Conservation (phyloP, 1,140 invertebrate species). For the Pogonomyrmex barbatus region DNA sequence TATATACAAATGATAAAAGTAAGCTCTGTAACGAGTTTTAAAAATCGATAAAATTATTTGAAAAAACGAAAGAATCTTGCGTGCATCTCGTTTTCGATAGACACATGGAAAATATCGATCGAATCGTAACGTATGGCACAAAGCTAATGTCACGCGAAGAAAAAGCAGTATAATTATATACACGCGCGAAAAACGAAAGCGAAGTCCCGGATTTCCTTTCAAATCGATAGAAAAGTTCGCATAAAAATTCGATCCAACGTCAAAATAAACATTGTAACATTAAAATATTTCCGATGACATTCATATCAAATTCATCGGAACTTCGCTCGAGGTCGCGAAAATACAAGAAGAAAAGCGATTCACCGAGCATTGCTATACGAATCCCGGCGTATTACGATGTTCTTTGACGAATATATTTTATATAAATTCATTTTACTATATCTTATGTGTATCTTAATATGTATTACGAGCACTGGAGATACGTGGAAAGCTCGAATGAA, state of each 20-base stretch:
- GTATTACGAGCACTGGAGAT: constrained; percentile 75
- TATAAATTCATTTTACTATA: constrained; percentile 47
- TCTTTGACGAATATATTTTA: constrained; percentile 18
- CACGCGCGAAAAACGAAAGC: neutral
- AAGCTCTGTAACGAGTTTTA: neutral
- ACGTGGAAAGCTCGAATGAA: constrained; percentile 76
- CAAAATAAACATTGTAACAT: neutral
- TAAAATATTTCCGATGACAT: neutral
- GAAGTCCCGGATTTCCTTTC: neutral
- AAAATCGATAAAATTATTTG: constrained; percentile 1
- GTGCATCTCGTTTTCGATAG: neutral
- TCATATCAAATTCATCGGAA: neutral
- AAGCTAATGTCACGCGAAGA: constrained; percentile 42
- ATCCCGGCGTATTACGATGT: constrained; percentile 22
- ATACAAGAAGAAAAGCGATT: constrained; percentile 14
- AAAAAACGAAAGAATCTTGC: neutral
- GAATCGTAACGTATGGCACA: constrained; percentile 44
- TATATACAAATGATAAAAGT: constrained; percentile 66
- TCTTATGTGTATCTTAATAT: constrained; percentile 45
- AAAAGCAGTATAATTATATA: constrained; percentile 40
- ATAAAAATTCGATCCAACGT: neutral
- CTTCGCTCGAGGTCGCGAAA: constrained; percentile 14
- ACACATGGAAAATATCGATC: constrained; percentile 1
- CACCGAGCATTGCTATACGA: constrained; percentile 27
- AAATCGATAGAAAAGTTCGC: neutral